Percentiles rank a stretch among this genome's conserved stretches.
phyloP scores from a whole-genome alignment of 2,113 vertebrate species.

The Echinops telfairi region DNA sequence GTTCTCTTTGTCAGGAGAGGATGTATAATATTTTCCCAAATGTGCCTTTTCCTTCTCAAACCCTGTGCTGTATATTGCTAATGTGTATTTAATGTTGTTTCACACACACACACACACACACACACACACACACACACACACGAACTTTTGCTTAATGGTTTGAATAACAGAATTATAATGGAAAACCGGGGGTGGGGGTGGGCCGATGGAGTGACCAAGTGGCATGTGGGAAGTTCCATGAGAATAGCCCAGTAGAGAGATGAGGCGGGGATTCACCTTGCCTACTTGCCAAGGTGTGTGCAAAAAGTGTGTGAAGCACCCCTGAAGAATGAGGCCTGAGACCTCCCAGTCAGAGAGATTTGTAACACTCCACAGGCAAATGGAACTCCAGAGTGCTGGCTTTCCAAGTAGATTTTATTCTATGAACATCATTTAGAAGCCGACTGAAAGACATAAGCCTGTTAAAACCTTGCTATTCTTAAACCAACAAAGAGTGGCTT shows the following conservation, averaged over 20 bases:
- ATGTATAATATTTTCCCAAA: conserved; percentile 66
- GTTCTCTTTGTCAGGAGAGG: conserved; percentile 67
- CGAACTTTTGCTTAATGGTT: conserved; percentile 87
- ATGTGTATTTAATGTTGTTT: conserved; percentile 89
- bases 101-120: conserved; percentile 35
- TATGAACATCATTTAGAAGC: conserved; percentile 57
- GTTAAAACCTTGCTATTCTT: conserved; percentile 1
- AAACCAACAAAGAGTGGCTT: neutral
- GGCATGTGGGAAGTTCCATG: conserved; percentile 68
- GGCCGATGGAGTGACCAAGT: neutral
- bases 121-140: no score
- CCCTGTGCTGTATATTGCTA: conserved; percentile 81
- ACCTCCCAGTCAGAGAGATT: conserved; percentile 50
- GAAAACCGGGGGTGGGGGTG: conserved; percentile 40
- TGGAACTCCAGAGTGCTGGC: conserved; percentile 13
- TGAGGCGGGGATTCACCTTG: conserved; percentile 74
- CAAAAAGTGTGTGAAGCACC: neutral
- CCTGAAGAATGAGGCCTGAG: conserved; percentile 66
- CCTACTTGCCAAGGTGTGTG: conserved; percentile 59
- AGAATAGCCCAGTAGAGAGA: conserved; percentile 77
- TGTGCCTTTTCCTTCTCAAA: conserved; percentile 81
- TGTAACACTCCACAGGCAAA: conserved; percentile 60
- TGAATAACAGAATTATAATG: conserved; percentile 84
- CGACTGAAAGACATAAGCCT: conserved; percentile 9
- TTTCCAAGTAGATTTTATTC: conserved; percentile 74